Evolutionary conservation across 1,140 invertebrate species (phyloP), one percentile per base, ranked within the genome.

Genomic region (Araneus ventricosus): DNA sequence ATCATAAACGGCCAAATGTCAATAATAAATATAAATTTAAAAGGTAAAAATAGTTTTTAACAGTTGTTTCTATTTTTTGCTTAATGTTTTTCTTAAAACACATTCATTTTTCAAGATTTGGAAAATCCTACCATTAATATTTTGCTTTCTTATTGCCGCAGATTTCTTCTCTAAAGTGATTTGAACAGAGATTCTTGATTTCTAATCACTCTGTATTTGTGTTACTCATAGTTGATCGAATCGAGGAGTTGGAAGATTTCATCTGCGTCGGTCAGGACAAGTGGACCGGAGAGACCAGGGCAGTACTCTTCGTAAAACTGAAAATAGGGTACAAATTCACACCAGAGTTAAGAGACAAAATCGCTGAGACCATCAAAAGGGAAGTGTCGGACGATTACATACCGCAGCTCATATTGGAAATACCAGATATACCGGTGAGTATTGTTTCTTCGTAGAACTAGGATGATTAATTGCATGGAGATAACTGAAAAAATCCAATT

Each of bases 271-370:
- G 95, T 8, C 96, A 96, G 94, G 94, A 94, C 24, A 94, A 93
- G 22, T 75, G 63, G 59, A 80, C 84, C 87, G 93, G 95, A 27
- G 96, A 96, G 82, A 96, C 96, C 94, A 94, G 96, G 37, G 96
- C 96, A 7, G 93, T 96, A 22, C 94, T 96, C 45, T 96, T 96
- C 94, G 93, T 96, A 4, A 96, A 96, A 94, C 95, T 96, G 95
- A 94, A 94, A 22, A 94, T 95, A 37, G 95, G 95, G 22, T 92
- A 84, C 45, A 93, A 94, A 79, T 95, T 96, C 57, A 95, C 94
- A 27, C 90, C 95, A 34, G 95, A 95, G 6, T 94, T 96, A 4
- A 94, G 95, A 10, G 94, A 94, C 57, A 95, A 94, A 67, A 94
- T 96, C 22, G 95, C 95, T 84, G 94, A 94, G 0, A 94, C 94